A percentile compares a stretch with the other conserved stretches of the same genome.
These are phyloP conservation scores for Sorex araneus DNA, from an alignment of 2,113 vertebrate species.

Conservation along the genomic window DNA sequence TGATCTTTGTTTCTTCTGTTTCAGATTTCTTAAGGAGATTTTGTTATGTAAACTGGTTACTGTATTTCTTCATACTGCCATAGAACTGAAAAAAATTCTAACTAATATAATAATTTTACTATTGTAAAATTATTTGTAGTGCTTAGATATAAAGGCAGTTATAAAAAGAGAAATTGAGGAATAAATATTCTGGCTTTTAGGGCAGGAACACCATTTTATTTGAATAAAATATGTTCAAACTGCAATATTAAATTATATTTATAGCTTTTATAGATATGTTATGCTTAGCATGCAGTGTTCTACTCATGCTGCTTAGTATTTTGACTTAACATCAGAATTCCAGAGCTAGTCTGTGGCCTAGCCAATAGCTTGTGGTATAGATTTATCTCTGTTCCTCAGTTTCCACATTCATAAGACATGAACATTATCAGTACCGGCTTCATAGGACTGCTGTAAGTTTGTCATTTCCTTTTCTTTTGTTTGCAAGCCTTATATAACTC, in stretches of 20 bases:
- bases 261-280: neutral
- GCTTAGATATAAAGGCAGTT: neutral
- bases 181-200: neutral
- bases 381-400: neutral
- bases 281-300: no score
- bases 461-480: neutral
- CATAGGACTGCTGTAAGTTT: neutral
- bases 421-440: neutral
- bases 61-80: neutral
- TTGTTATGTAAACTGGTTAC: neutral
- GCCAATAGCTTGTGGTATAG: neutral
- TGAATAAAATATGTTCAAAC: neutral
- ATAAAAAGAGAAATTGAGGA: slow-evolving; percentile 7
- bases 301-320: no score
- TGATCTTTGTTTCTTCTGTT: neutral
- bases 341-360: neutral
- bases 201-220: neutral
- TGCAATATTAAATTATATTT: neutral
- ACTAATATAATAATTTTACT: neutral
- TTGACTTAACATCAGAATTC: neutral
- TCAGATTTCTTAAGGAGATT: neutral
- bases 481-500: neutral
- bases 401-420: neutral
- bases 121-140: neutral
- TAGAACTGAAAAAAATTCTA: neutral